A percentile compares a stretch with the other conserved stretches of the same genome.
Conservation (phyloP, 2,888 invertebrate species). For the Ormyrus thymus region DNA sequence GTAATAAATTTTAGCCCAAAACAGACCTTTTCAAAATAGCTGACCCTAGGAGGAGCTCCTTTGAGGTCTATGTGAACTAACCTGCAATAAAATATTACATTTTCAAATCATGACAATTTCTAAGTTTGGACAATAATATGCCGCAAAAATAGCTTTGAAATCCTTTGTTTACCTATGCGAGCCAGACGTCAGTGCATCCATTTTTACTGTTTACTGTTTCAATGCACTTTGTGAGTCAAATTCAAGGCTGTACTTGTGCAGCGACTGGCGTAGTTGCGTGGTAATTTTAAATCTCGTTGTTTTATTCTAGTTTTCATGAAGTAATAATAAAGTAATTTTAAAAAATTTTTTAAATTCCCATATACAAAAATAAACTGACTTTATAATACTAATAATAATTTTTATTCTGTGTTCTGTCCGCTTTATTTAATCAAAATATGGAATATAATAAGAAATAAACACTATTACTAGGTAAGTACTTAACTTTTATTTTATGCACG, state of each 20-base stretch:
- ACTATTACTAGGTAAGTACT: too few relatives aligned
- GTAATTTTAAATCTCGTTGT: too few relatives aligned
- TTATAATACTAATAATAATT: too few relatives aligned
- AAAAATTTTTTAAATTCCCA: too few relatives aligned
- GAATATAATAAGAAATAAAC: too few relatives aligned
- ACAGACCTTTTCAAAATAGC: slow-evolving; percentile 77
- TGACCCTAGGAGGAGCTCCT: slow-evolving; percentile 82
- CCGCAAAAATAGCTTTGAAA: slow-evolving; percentile 42
- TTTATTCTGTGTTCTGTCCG: too few relatives aligned
- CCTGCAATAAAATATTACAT: slow-evolving; percentile 66
- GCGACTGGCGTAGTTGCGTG: too few relatives aligned
- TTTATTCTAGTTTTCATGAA: too few relatives aligned
- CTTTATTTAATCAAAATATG: too few relatives aligned
- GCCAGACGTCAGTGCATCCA: slow-evolving; percentile 75
- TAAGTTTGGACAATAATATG: not conserved
- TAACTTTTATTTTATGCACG: too few relatives aligned
- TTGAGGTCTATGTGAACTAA: slow-evolving; percentile 86
- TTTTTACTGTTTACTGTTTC: slow-evolving; percentile 63
- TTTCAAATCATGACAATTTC: slow-evolving; percentile 46
- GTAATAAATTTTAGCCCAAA: slow-evolving; percentile 56
- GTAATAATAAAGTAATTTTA: too few relatives aligned
- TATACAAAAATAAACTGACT: too few relatives aligned
- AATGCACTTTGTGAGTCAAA: slow-evolving; percentile 26
- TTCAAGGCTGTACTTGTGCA: slow-evolving; percentile 2
- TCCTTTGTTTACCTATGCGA: slow-evolving; percentile 75